Evolutionary conservation across 1,140 invertebrate species (phyloP), one percentile per base, ranked within the genome.

Genomic region (Bursaphelenchus mucronatus): DNA sequence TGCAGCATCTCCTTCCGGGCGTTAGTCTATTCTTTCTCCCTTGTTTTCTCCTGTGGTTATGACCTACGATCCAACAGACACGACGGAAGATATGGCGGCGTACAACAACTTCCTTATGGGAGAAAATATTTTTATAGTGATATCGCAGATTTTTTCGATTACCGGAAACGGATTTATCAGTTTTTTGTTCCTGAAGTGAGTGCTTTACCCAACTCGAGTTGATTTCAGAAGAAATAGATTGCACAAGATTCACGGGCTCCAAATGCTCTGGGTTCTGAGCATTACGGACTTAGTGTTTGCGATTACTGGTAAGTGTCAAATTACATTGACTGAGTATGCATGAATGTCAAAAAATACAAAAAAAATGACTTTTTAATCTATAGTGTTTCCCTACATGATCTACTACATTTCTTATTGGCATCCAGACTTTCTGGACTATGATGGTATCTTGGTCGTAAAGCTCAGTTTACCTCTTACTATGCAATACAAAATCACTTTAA

Each of bases 401-500:
- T 15, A 72, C 63, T 73, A 72, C 43, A 19, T 73, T 6, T 46
- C 45, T 11, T 9, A 44, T 4, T 69, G 68, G 68, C 55, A 71
- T 45, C 40, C 57, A 47, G 70, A 45, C 10, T 13, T 41, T 3
- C 73, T 73, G 44, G 65, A 73, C 39, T 69, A 69, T 41, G 17
- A 63, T 21, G 72, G 72, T 6, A 64, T 68, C 3, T 11, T 68
- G 9, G 63, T 73, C 8, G 64, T 69, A 19, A 69, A 61, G 3
- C 40, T 70, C 0, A 47, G 63, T 11, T 45, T 64, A 30, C 68
- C 68, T 0, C 30, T 69, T 19, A 63, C 63, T 9, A 40, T 69
- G 8, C 68, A 69, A 49, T 69, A 73, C 64, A 69, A 69, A 59
- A 30, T 69, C 13, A 69, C 73, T 49, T 53, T 69, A 13, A 43